Evolutionary conservation across 2,797 vertebrate species (phyloP), one percentile per base, ranked within the genome.

Genomic region (Cetoscarus ocellatus): DNA sequence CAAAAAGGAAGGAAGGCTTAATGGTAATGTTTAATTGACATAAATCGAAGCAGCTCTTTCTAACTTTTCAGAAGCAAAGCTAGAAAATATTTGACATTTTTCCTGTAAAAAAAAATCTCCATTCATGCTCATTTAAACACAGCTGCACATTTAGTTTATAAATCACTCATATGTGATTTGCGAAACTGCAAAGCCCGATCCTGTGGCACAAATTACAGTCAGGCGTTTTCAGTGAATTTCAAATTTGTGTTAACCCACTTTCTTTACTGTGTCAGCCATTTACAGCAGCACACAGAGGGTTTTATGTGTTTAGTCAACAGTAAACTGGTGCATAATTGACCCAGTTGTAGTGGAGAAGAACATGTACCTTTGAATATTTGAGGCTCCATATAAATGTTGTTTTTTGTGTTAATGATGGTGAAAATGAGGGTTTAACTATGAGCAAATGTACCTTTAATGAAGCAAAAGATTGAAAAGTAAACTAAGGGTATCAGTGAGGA

Each of bases 291-390:
- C 17, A 19, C 48, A 15, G 77, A 35, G 44, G 34, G 53, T 62
- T 67, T 72, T 50, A 17, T 54, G 48, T 70, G 76, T 75, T 75
- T 42, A 71, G 59, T 64, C 70, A 52, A 73, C 53, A 8, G 42
- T 61, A 18, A 52, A 17, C 63, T 49, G 54, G 47, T 34, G 6
- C 44, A 60, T 55, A 61, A 63, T 40, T 82, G 53, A 80, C 67
- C 65, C 49, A 56, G 49, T 79, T 79, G 43, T 55, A 36, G 18
- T 18, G 15, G 38, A 13, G 8, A 49, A 59, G 42, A 42, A 65
- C 18, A 44, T 12, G 27, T 42, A 58, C 44, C 47, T 54, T 62
- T 9, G 60, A 74, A 59, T 56, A 13, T 63, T 17, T 6, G 3
- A 48, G 36, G 75, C 60, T 48, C 78, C 14, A 52, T 19, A 12